A percentile compares a stretch with the other conserved stretches of the same genome.
Evolutionary conservation across 2,888 invertebrate genomes (phyloP).

Genomic region (Leptinotarsa haldemani): DNA sequence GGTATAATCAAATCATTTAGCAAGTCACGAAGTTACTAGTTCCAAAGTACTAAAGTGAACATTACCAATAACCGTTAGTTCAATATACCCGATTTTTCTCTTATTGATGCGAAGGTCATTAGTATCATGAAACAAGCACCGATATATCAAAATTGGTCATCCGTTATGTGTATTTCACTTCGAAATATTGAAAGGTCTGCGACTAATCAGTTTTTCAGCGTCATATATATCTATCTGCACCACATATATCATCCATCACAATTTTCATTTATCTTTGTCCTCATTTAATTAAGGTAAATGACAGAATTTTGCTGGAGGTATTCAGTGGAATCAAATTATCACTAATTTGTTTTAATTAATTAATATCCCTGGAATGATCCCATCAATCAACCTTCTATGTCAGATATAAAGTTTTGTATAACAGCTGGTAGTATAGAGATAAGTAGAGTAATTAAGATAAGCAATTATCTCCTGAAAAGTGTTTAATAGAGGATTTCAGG

Average conservation of each 20-base stretch:
- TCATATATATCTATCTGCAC: background rate
- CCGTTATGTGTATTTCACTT: no score
- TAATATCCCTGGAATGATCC: slow-evolving; percentile 12
- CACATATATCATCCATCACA: background rate
- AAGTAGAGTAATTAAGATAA: slow-evolving; percentile 15
- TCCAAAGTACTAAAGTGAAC: no score
- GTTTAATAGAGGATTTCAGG: background rate
- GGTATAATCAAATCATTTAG: no score
- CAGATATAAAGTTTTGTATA: slow-evolving; percentile 19
- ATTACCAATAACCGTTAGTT: no score
- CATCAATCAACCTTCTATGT: slow-evolving; percentile 19
- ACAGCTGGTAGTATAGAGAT: slow-evolving; percentile 10
- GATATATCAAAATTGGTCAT: no score
- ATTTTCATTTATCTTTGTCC: background rate
- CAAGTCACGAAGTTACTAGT: no score
- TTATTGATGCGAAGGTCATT: no score
- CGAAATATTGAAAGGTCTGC: background rate
- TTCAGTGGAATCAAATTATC: slow-evolving; percentile 10
- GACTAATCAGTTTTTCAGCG: background rate
- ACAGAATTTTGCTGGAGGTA: slow-evolving; percentile 4
- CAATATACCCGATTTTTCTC: no score
- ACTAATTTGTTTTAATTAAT: slow-evolving; percentile 19
- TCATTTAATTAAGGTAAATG: slow-evolving; percentile 9
- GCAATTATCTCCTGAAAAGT: slow-evolving; percentile 8
- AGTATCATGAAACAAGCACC: no score